Base-by-base conservation (phyloP, 1,140 invertebrate genomes). In the Papilio dardanus region DNA sequence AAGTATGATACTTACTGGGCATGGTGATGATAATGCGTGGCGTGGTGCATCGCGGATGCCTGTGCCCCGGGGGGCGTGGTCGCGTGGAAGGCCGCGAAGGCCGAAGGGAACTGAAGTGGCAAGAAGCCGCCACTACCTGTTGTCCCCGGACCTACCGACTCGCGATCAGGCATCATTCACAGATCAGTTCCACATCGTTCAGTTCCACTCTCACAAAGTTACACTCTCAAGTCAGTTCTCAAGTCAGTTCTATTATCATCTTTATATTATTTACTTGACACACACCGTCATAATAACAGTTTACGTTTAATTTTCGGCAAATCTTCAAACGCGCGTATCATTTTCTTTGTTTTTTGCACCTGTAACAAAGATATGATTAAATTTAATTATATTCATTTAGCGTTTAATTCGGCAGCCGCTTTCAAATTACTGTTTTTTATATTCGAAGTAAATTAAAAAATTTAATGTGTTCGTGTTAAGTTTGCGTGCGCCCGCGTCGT, bases 31-130 rank as follows among this genome's bases (percentile, higher is more conserved):
- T 92, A 92, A 74, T 93, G 91, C 28, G 88, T 86, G 7, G 90
- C 90, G 86, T 92, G 90, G 79, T 93, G 92, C 89, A 92, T 92
- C 3, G 89, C 88, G 74, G 88, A 79, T 1, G 89, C 77, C 7
- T 87, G 86, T n/a, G 89, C 85, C 12, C 89, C 87, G 33, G 92
- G 89, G 8, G 89, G 88, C 35, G 92, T 91, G 31, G 95, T 94
- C 76, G 94, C 94, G 84, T 93, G 94, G 79, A 95, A 94, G 50
- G 93, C 94, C 79, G 94, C 94, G 87, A 95, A 96, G 79, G 94
- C 95, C 81, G 95, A 95, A n/a, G 95, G 94, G 84, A 95, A 95
- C 86, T 95, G 95, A 83, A 95, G 91, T 77, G 95, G 95, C 83
- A 93, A 85, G 81, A 93, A 93, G 81, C 88, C 89, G 76, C 86